Evolutionary conservation across 2,113 vertebrate species (phyloP).

Genomic region (Microtus ochrogaster): DNA sequence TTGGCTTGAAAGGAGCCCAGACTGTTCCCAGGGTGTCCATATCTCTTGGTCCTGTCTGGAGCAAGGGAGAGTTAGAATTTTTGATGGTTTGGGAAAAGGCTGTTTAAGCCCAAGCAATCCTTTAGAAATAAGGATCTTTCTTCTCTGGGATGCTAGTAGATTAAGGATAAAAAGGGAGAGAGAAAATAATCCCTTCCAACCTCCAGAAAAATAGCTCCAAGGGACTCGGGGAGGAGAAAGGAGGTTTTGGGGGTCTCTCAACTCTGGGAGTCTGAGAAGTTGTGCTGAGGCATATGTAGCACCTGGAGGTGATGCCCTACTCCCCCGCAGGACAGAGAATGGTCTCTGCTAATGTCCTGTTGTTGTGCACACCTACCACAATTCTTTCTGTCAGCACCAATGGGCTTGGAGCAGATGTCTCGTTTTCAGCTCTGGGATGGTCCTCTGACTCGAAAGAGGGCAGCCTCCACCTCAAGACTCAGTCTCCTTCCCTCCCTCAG

Average conservation of each 20-base stretch:
- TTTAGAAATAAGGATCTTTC: background rate
- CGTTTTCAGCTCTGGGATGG: background rate
- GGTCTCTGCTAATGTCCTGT: background rate
- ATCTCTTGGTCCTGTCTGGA: background rate
- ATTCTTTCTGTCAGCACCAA: background rate
- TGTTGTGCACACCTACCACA: background rate
- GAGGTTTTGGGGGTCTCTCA: rapidly evolving
- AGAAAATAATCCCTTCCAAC: background rate
- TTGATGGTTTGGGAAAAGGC: background rate
- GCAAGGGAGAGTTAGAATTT: background rate
- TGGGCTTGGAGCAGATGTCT: background rate
- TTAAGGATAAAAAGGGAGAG: background rate
- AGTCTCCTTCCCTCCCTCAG: background rate
- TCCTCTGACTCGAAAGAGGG: background rate
- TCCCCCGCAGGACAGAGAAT: background rate
- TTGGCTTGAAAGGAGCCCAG: background rate
- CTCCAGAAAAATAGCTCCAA: background rate
- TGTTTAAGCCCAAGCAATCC: background rate
- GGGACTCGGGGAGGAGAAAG: background rate
- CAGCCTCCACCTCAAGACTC: background rate
- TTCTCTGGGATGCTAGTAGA: background rate
- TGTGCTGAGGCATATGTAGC: too few relatives aligned
- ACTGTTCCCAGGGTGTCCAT: background rate
- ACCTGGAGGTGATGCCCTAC: too few relatives aligned
- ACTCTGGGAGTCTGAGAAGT: background rate